Percentiles rank a stretch among this genome's conserved stretches.
Evolutionary conservation across 2,888 invertebrate species (phyloP).

Genomic region (Troilus luridus): DNA sequence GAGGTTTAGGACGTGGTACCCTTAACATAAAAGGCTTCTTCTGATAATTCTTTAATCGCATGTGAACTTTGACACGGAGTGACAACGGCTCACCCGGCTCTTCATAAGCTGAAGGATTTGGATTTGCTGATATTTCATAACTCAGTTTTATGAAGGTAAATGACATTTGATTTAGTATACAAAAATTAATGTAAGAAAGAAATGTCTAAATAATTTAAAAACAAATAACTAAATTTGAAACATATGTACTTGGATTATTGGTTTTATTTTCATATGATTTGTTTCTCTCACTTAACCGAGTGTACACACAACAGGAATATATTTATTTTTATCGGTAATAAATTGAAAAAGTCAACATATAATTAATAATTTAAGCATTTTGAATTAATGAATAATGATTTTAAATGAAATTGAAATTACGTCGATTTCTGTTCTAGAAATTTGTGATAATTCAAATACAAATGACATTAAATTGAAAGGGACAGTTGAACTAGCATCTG

Average conservation of each 20-base stretch:
- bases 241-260: background rate
- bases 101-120: slow-evolving; percentile 37
- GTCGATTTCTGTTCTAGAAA: no score
- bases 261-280: slow-evolving; percentile 26
- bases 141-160: slow-evolving; percentile 37
- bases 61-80: slow-evolving; percentile 17
- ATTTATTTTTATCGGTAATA: no score
- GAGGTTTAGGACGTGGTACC: background rate
- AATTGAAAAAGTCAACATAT: no score
- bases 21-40: background rate
- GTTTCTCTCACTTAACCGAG: background rate
- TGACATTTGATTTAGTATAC: slow-evolving; percentile 54
- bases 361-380: no score
- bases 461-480: no score
- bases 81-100: background rate
- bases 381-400: no score
- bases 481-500: no score
- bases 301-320: no score
- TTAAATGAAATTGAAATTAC: no score
- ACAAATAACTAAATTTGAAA: slow-evolving; percentile 6
- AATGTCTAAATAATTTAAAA: slow-evolving; percentile 43
- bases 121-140: slow-evolving; percentile 48
- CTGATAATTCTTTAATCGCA: slow-evolving; percentile 39
- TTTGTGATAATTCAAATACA: no score
- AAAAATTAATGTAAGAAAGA: slow-evolving; percentile 38